Evolutionary conservation across 2,888 invertebrate genomes (phyloP), one percentile per base, ranked within the genome.

Genomic region (Psylliodes chrysocephalus): DNA sequence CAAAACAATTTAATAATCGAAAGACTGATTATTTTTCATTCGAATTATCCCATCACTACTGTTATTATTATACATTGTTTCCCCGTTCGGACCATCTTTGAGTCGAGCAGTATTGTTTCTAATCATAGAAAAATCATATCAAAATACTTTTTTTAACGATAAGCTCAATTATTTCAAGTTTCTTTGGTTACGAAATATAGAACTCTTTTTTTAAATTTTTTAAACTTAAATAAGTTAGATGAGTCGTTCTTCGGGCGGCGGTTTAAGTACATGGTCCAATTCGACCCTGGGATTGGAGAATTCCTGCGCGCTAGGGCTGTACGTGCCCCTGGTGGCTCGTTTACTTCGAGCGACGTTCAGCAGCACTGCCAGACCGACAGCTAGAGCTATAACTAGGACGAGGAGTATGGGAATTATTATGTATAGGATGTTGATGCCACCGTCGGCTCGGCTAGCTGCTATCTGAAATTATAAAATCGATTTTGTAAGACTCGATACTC

Each of bases 261-360:
- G 96, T 84, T 98, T 98, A 83, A 98, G 90, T 75, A 97, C 95
- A 80, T 93, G 92, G 81, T 94, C 93, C 87, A 96, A 89, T 85
- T 97, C 96, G 0, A 96, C 92, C 72, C 97, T 85, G 5, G 97
- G 96, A 84, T 97, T 98, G 83, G 94, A 94, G 84, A 96, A 96
- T 85, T 98, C 98, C 86, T 98, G 97, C 33, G 96, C 94, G 75
- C 94, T 95, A 12, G 98, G 98, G 78, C 95, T 96, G 86, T 98
- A 98, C 0, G 97, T 96, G 57, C 98, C 98, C 59, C 97, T 87
- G 6, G 96, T 97, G 64, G 97, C 97, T 17, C 98, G 88, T 84
- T 97, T 97, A 83, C 95, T 95, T 2, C 96, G 87, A 3, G 96
- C 96, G 88, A 95, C 92, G 80, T 94, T 91, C 53, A 92, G 89